Evolutionary conservation across 2,888 invertebrate genomes (phyloP).

Genomic region (Zootermopsis nevadensis): DNA sequence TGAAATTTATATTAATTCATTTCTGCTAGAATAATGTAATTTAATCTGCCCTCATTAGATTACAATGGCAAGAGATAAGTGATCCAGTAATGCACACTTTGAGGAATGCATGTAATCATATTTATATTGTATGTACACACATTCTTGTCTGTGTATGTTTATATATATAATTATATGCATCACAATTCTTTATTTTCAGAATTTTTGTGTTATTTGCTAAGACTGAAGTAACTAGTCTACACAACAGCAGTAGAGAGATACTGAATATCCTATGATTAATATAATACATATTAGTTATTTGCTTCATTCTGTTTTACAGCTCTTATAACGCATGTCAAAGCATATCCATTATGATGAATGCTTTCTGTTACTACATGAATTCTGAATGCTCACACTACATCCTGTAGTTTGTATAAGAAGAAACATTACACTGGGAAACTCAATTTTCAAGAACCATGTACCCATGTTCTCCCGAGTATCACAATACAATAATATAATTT

Average conservation of each 20-base stretch:
- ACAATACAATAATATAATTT: neutral
- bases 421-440: neutral
- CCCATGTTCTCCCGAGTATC: neutral
- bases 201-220: conserved; percentile 25
- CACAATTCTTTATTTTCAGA: conserved; percentile 21
- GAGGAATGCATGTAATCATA: conserved; percentile 1
- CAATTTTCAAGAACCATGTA: conserved; percentile 23
- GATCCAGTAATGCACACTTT: neutral
- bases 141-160: conserved; percentile 3
- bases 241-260: conserved; percentile 32
- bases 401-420: neutral
- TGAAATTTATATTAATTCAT: conserved; percentile 35
- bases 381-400: neutral
- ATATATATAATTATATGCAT: conserved; percentile 22
- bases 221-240: conserved; percentile 24
- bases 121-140: neutral
- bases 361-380: conserved; percentile 2
- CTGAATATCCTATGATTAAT: conserved; percentile 29
- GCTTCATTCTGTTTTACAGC: conserved; percentile 7
- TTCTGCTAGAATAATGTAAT: conserved; percentile 46
- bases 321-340: neutral
- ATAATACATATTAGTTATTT: conserved; percentile 13
- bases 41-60: conserved; percentile 32
- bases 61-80: conserved; percentile 36
- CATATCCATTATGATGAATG: neutral